A percentile compares a stretch with the other conserved stretches of the same genome.
Conservation (phyloP, 2,113 vertebrate species). For the Ailurus styani region DNA sequence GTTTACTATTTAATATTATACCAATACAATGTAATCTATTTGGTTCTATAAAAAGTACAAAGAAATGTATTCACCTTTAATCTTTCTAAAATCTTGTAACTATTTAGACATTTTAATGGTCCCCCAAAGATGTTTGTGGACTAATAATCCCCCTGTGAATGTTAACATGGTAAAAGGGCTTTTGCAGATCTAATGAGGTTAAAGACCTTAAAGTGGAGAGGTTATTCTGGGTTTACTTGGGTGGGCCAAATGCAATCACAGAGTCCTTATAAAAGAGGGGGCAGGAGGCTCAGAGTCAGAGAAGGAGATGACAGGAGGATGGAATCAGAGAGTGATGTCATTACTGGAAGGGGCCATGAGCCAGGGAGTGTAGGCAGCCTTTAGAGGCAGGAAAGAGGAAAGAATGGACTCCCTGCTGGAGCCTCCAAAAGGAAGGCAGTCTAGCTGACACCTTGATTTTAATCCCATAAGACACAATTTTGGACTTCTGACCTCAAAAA, state of each 20-base stretch:
- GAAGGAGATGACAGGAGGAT: not conserved
- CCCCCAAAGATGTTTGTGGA: not conserved
- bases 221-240: not conserved
- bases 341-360: no score
- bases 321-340: not conserved
- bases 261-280: not conserved
- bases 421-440: not conserved
- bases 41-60: not conserved
- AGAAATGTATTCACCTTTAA: not conserved
- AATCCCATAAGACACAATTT: not conserved
- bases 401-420: not conserved
- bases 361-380: no score
- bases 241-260: not conserved
- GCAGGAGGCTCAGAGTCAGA: not conserved
- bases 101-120: not conserved
- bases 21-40: not conserved
- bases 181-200: not conserved
- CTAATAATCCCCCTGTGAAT: not conserved
- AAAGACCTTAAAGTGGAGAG: not conserved
- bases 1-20: not conserved
- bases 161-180: not conserved
- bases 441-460: not conserved
- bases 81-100: not conserved
- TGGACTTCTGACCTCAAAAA: not conserved
- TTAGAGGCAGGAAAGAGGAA: not conserved